Evolutionary conservation across 2,797 vertebrate genomes (phyloP), one percentile per base, ranked within the genome.

Genomic region (Florisuga fusca): DNA sequence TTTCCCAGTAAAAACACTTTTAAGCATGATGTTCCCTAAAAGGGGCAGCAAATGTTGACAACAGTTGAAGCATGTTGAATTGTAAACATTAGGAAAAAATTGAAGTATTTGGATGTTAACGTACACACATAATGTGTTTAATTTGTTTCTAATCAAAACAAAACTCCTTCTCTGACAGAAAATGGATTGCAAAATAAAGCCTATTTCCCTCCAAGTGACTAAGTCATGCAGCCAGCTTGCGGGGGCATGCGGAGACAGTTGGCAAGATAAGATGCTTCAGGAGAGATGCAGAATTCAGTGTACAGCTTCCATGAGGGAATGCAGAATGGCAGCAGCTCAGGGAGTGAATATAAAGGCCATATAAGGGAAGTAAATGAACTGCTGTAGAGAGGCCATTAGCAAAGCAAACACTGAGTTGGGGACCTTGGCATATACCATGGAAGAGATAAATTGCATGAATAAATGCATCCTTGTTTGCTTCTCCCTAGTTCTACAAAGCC

Each of bases 331-430:
- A 95, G 87, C 84, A 90, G 79, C 91, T 94, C 87, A 84, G 69
- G 43, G 87, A 81, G 55, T 58, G 76, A 92, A 91, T 64, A 34
- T 93, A 93, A 90, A 96, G 87, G 87, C 94, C 89, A 91, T 96
- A 93, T 91, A 97, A 96, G 93, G 92, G 73, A 92, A 95, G 68
- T 73, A 87, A 84, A 92, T 66, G 91, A 84, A 91, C 89, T 92
- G 94, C 82, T 84, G 79, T 92, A 78, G 82, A 88, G 89, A 79
- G 87, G 89, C 62, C 76, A 93, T 96, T 81, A 91, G 79, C 66
- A 94, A 92, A 94, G 79, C 73, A 91, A 96, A 95, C 84, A 86
- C 73, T 76, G 87, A 84, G 79, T 92, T 90, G 73, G 89, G 79
- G 87, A 93, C 94, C 84, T 86, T 90, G 82, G 94, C 74, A 81